Evolutionary conservation across 2,113 vertebrate species (phyloP).

Genomic region (Platichthys stellatus): DNA sequence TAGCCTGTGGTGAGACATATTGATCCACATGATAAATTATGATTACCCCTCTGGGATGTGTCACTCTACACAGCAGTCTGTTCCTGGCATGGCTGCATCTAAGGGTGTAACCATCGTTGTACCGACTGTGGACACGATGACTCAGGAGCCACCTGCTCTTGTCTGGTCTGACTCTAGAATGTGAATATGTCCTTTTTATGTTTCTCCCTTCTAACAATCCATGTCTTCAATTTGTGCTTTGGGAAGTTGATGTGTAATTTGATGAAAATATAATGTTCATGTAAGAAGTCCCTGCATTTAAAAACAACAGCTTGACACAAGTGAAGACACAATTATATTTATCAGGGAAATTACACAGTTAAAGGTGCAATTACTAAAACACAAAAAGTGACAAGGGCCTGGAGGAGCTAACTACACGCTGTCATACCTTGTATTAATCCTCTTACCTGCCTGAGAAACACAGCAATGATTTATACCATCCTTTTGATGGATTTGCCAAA

Average conservation of each 20-base stretch:
- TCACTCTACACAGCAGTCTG: conserved; percentile 26
- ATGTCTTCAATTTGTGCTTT: neutral
- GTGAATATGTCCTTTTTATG: neutral
- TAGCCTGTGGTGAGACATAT: conserved; percentile 38
- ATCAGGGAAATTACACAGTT: neutral
- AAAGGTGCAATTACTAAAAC: neutral
- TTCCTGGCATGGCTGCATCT: conserved; percentile 27
- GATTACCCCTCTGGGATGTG: conserved; percentile 37
- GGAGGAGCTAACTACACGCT: neutral
- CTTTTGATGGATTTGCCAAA: neutral
- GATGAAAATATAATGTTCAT: neutral
- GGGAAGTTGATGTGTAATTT: neutral
- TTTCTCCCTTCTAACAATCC: neutral
- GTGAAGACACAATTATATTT: neutral
- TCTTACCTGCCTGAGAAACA: neutral
- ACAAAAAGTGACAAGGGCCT: neutral
- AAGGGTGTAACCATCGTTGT: neutral
- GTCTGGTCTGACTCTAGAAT: neutral
- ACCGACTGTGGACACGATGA: neutral
- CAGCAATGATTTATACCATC: neutral
- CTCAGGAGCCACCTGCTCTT: neutral
- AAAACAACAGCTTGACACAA: neutral
- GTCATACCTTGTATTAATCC: neutral
- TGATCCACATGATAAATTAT: conserved; percentile 35
- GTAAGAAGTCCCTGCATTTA: neutral